These are phyloP conservation scores for Hippocampus abdominalis DNA, from an alignment of 2,113 vertebrate species.

Conservation along the genomic window DNA sequence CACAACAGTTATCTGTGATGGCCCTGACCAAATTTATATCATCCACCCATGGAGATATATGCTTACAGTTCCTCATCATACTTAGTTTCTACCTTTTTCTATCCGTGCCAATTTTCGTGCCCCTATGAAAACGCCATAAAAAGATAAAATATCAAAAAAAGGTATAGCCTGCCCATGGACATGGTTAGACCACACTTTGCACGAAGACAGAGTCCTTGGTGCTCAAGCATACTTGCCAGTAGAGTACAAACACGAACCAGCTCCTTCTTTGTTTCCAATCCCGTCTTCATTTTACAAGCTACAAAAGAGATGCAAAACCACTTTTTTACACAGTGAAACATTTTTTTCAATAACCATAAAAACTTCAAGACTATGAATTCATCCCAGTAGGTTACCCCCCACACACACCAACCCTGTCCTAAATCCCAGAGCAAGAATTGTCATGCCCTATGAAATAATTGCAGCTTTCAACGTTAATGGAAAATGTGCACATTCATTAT, in stretches of 20 bases:
- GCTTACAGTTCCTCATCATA: no score
- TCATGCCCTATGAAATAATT: constrained; percentile 65
- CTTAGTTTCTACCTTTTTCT: no score
- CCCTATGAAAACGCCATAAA: no score
- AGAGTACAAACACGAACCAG: background rate
- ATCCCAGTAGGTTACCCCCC: constrained; percentile 32
- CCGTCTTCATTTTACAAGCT: background rate
- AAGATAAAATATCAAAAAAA: no score
- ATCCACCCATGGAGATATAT: no score
- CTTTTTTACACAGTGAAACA: no score
- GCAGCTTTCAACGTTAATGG: constrained; percentile 72
- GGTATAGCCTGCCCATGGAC: no score
- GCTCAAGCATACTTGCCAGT: background rate
- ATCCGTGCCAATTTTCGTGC: no score
- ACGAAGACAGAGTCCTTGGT: background rate
- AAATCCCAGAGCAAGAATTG: constrained; percentile 58
- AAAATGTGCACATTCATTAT: constrained; percentile 71
- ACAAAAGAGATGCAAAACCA: constrained; percentile 1
- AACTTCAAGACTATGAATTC: constrained; percentile 25
- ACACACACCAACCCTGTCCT: constrained; percentile 10
- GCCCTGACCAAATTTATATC: no score
- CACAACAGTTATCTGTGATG: no score
- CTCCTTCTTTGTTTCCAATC: background rate
- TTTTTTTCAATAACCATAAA: background rate
- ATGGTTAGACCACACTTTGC: no score